Base-by-base conservation (phyloP, 2,888 invertebrate genomes). In the Neuroscelio doddi region DNA sequence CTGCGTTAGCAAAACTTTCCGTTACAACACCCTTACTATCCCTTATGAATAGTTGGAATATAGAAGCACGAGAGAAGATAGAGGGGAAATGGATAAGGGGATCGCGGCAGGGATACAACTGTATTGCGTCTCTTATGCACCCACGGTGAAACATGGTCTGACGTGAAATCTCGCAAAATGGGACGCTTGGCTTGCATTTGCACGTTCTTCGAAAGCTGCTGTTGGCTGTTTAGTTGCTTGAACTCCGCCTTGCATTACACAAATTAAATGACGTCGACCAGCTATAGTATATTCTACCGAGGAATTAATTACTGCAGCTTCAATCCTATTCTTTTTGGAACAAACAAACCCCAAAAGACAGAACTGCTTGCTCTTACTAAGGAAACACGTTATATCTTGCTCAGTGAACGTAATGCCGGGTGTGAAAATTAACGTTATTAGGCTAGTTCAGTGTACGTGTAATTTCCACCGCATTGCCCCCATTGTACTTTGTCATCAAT, bases 1-100 rank as follows among this genome's bases (percentile, higher is more conserved):
- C 65, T 68, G 61, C 64, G 58, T 64, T 62, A 68, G 63, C 67
- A 41, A 68, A 71, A 71, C 53, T 71, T 71, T 62, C 42, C 51
- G 49, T 53, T 56, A 42, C 67, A 67, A 68, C 61, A 53, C 50
- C 64, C 55, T 62, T 21, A 21, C 21, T 21, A 21, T 3, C 5
- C 21, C 21, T 21, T 5, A 5, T 21, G 21, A 21, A 21, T 21
- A 5, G 21, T 2, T 5, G 16, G 41, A 10, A 10, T n/a, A 27
- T 5, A 24, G 36, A 32, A n/a, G n/a, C n/a, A n/a, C n/a, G n/a
- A n/a, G n/a, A n/a, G n/a, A n/a, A n/a, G n/a, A n/a, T n/a, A n/a
- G n/a, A 21, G 17, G 15, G 17, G 32, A 36, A 52, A 44, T 30
- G 32, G 21, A 41, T 51, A 29, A 51, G 9, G 45, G n/a, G 16